Evolutionary conservation across 1,140 invertebrate species (phyloP).

Genomic region (Paramacrobiotus metropolitanus): DNA sequence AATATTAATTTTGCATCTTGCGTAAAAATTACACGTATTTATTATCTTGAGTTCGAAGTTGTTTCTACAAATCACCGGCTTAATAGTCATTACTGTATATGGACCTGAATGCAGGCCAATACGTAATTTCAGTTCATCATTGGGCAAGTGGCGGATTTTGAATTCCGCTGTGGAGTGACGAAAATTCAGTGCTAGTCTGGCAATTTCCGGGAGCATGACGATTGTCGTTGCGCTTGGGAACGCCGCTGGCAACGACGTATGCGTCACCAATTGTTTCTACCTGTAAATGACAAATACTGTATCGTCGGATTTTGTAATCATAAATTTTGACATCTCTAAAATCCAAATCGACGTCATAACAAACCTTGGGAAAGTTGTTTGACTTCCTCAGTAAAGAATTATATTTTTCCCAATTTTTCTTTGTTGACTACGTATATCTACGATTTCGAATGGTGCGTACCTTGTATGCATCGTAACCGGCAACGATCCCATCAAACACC

Average conservation of each 20-base stretch:
- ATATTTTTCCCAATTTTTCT: too few relatives aligned
- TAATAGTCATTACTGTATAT: too few relatives aligned
- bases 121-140: background rate
- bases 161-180: background rate
- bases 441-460: background rate
- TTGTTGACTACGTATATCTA: background rate
- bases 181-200: background rate
- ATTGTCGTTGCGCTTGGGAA: background rate
- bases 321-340: background rate
- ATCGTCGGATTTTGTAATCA: background rate
- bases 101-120: constrained; percentile 1
- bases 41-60: too few relatives aligned
- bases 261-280: constrained; percentile 15
- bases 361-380: too few relatives aligned
- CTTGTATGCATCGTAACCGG: background rate
- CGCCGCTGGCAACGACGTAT: constrained; percentile 11
- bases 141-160: background rate
- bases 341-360: background rate
- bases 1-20: too few relatives aligned
- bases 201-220: background rate
- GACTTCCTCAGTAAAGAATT: too few relatives aligned
- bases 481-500: constrained; percentile 21
- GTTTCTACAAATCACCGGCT: too few relatives aligned
- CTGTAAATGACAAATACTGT: background rate
- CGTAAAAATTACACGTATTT: too few relatives aligned